Conservation (phyloP, 2,113 vertebrate genomes). For the Picathartes gymnocephalus region DNA sequence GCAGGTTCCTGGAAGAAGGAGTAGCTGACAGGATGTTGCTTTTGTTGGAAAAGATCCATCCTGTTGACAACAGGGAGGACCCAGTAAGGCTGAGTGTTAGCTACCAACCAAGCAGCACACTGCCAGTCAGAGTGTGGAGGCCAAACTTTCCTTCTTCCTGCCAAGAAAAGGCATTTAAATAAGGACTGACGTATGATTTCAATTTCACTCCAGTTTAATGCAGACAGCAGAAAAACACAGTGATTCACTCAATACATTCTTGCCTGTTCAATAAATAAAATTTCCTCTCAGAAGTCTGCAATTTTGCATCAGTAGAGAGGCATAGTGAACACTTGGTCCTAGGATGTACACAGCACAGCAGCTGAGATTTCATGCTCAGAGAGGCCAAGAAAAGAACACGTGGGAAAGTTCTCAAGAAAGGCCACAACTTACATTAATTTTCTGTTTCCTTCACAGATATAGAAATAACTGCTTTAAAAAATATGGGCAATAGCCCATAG, state of each 20-base stretch:
- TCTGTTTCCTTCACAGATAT: neutral
- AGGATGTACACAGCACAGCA: neutral
- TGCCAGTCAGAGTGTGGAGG: slow-evolving; percentile 2
- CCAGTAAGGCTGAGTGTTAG: neutral
- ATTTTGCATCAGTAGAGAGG: neutral
- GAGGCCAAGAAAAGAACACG: neutral
- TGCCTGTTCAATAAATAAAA: neutral
- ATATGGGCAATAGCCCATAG: too few species aligned
- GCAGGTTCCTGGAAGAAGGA: slow-evolving; percentile 62
- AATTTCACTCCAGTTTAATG: slow-evolving; percentile 42
- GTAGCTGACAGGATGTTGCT: slow-evolving; percentile 54
- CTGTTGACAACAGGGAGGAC: slow-evolving; percentile 50
- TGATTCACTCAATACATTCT: slow-evolving; percentile 42
- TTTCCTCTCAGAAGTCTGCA: neutral
- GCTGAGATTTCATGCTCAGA: neutral
- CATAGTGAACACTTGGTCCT: neutral
- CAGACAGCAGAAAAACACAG: slow-evolving; percentile 40
- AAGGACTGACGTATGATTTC: slow-evolving; percentile 12
- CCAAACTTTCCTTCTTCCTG: slow-evolving; percentile 22
- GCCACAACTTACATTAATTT: neutral
- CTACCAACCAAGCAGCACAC: slow-evolving; percentile 9
- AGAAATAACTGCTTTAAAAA: neutral
- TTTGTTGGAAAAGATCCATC: slow-evolving; percentile 44
- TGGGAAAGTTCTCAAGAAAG: neutral
- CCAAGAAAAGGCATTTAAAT: slow-evolving; percentile 50